Base-by-base conservation (phyloP, 1,140 invertebrate species). In the Rhagoletis zephyria region DNA sequence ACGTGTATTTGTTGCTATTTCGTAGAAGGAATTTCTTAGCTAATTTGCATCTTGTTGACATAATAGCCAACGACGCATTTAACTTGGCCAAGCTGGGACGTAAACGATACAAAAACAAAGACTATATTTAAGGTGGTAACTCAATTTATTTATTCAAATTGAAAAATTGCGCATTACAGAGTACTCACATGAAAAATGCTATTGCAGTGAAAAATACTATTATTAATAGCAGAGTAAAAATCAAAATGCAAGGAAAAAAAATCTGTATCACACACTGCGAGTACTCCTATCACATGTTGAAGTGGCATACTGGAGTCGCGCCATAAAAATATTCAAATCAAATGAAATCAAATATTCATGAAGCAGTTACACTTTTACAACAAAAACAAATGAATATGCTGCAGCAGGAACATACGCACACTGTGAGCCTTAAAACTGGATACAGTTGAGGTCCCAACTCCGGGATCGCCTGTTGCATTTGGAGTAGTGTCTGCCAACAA, bases 81-180 rank as follows among this genome's bases (percentile, higher is more conserved):
- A 56, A 56, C 12, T 42, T 56, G 48, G 74, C 74, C 9, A 30
- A 63, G 19, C 74, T 14, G 19, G 2, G 74, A 51, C 19, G 42
- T n/a, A 2, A 16, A 56, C 48, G 74, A 56, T n/a, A 81, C 48
- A 81, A 81, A n/a, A 81, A 56, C 74, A 81, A 81, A 81, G 74
- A 12, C 48, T 7, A 42, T 67, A 56, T 87, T 87, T 85, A 85
- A 87, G 87, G 87, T 87, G 87, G 87, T 87, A 87, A 87, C 87
- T 87, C 87, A 87, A 87, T 87, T 87, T 85, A 87, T 87, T 87
- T 87, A 87, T 87, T 87, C 81, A 87, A 87, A 87, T 87, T 87
- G 67, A 64, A 85, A 61, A 61, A 87, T 45, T 56, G 74, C n/a
- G 51, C 74, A 9, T 30, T 30, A 30, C 30, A 30, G 30, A 30